Evolutionary conservation across 1,140 invertebrate species (phyloP).

Genomic region (Anadara kagoshimensis): DNA sequence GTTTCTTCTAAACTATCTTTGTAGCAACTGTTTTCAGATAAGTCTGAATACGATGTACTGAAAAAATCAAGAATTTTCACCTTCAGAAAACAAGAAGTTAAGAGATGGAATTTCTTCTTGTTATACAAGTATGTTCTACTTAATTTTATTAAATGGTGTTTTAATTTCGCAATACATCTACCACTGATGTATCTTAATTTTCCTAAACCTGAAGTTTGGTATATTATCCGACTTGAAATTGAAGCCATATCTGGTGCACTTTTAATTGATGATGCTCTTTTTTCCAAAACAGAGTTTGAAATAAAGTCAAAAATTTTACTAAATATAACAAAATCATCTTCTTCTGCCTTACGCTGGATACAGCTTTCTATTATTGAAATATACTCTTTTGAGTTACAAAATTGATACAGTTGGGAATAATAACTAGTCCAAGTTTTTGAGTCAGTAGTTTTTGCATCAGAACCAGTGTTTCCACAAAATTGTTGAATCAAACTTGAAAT

Average conservation of each 20-base stretch:
- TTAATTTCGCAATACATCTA: constrained; percentile 1
- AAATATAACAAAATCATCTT: neutral
- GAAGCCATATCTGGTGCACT: too few relatives aligned
- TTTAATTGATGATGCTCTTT: too few relatives aligned
- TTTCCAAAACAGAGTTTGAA: neutral
- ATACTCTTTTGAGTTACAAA: neutral
- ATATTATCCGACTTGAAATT: too few relatives aligned
- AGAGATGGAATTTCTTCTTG: too few relatives aligned
- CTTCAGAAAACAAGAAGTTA: too few relatives aligned
- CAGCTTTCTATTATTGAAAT: neutral
- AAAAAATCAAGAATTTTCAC: too few relatives aligned
- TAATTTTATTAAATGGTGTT: constrained; percentile 9
- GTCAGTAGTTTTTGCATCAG: neutral
- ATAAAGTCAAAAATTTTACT: neutral
- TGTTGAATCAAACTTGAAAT: neutral
- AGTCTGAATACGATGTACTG: too few relatives aligned
- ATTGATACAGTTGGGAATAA: neutral
- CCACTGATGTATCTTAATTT: constrained; percentile 17
- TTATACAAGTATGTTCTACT: neutral
- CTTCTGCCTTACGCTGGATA: neutral
- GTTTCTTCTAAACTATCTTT: too few relatives aligned
- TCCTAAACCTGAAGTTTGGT: neutral
- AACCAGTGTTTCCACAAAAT: neutral
- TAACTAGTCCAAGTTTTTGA: neutral
- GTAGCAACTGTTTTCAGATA: too few relatives aligned